Conservation (phyloP, 2,113 vertebrate genomes). For the Phalacrocorax carbo region DNA sequence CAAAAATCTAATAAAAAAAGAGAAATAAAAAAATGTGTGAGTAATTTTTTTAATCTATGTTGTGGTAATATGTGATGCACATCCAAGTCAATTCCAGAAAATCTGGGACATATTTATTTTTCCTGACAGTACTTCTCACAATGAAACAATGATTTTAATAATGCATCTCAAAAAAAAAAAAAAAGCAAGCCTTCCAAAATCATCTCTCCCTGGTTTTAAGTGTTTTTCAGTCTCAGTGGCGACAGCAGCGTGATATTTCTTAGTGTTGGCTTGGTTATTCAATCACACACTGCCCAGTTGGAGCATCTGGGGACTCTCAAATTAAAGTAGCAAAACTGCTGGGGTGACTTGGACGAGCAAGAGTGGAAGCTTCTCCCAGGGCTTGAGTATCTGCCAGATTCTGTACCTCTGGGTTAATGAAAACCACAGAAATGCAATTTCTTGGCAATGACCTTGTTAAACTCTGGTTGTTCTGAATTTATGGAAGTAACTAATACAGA, state of each 20-base stretch:
- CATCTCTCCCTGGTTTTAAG: background rate
- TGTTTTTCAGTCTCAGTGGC: background rate
- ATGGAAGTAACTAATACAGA: slow-evolving; percentile 14
- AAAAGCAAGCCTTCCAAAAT: background rate
- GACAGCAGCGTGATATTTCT: background rate
- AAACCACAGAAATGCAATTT: background rate
- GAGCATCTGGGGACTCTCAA: background rate
- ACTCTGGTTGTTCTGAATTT: background rate
- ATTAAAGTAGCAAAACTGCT: background rate
- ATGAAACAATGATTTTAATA: background rate
- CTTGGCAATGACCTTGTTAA: background rate
- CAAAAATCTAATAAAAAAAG: slow-evolving; percentile 50
- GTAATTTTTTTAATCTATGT: background rate
- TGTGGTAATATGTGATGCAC: background rate
- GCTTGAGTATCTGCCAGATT: background rate
- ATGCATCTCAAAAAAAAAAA: background rate
- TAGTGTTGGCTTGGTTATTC: background rate
- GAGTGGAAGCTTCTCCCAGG: background rate
- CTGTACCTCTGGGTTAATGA: background rate
- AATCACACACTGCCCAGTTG: background rate
- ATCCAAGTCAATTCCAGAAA: background rate
- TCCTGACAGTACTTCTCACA: background rate
- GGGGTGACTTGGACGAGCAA: background rate
- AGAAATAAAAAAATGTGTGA: slow-evolving; percentile 11
- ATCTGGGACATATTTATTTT: background rate